Evolutionary conservation across 2,797 vertebrate genomes (phyloP).

Genomic region (Leontopithecus rosalia): DNA sequence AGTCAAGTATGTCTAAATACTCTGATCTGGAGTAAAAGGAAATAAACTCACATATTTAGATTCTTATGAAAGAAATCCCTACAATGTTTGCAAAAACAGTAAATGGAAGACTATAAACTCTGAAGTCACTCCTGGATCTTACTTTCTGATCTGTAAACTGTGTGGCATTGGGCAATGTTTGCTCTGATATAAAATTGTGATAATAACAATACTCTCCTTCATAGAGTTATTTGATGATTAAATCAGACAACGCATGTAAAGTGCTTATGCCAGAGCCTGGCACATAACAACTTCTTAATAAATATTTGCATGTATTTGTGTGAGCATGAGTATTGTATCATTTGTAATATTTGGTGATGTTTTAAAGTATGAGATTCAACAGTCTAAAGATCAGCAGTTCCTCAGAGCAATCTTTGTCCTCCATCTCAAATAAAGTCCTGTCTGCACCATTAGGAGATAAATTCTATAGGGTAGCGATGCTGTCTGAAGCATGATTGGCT

Average conservation of each 20-base stretch:
- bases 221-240: neutral
- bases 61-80: neutral
- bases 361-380: neutral
- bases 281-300: neutral
- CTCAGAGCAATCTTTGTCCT: neutral
- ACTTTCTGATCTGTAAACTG: neutral
- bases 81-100: neutral
- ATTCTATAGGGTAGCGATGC: too few relatives aligned
- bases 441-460: neutral
- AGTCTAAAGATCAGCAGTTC: neutral
- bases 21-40: neutral
- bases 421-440: neutral
- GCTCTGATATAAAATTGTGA: neutral
- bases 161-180: neutral
- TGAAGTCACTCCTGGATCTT: neutral
- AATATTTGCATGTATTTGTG: neutral
- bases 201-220: neutral
- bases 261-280: neutral
- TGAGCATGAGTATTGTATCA: neutral
- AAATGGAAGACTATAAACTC: neutral
- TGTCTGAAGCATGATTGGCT: neutral
- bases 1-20: neutral
- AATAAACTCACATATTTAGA: neutral
- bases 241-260: neutral
- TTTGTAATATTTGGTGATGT: neutral